Base-by-base conservation (phyloP, 1,140 invertebrate species). In the Drosophila grimshawi region DNA sequence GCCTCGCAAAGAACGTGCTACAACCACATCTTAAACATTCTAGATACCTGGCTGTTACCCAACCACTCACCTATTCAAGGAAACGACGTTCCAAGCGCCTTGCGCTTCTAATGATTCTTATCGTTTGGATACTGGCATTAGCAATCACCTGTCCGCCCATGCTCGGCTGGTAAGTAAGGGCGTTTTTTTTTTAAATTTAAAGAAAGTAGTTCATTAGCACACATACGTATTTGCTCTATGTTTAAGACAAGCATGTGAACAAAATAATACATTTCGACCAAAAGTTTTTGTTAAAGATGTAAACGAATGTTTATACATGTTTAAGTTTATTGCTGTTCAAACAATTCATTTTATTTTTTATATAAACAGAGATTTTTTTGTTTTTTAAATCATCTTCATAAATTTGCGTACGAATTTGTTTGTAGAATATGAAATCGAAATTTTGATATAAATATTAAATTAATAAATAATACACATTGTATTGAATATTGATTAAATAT, bases 141-240 rank as follows among this genome's bases (percentile, higher is more conserved):
- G 94, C 96, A 41, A 97, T 98, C 43, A 97, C 96, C 3, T 96
- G 97, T 81, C 96, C 97, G 4, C 97, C 97, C 1, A 95, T 97
- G 90, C 94, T 97, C 71, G 96, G 96, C 86, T 96, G 96, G 95
- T 96, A 91, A 94, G 94, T 85, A 43, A 3, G n/a, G 4, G 6
- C 6, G n/a, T n/a, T 19, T n/a, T 41, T n/a, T 19, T n/a, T 41
- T 3, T 41, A n/a, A n/a, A 41, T n/a, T n/a, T 4, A 4, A 4
- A 41, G 7, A 41, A 10, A 41, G 10, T 41, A 8, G 39, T 43
- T n/a, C 10, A 43, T 43, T 43, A n/a, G 39, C 39, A 43, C n/a
- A n/a, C 39, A n/a, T 43, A 43, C 39, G 39, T 43, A 5, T 3
- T 4, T n/a, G 10, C 6, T 43, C n/a, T 43, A 43, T 43, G n/a